These are phyloP conservation scores for Odontomachus brunneus DNA, from an alignment of 1,140 invertebrate species.

Conservation along the genomic window DNA sequence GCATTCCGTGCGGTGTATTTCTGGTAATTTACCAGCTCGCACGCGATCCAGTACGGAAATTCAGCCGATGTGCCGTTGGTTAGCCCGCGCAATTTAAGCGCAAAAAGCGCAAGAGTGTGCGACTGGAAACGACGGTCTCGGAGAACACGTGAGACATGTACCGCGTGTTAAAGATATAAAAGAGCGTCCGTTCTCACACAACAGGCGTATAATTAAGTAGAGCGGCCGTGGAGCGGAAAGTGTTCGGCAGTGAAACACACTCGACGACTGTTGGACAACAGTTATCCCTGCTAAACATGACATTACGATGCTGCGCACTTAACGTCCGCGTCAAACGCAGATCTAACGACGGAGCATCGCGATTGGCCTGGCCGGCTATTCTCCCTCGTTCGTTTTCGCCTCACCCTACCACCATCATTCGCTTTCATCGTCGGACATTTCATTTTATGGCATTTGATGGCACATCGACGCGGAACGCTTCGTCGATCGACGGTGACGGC, in stretches of 20 bases:
- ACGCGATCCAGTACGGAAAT: too few relatives aligned
- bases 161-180: too few relatives aligned
- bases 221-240: background rate
- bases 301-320: constrained; percentile 43
- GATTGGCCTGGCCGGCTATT: constrained; percentile 48
- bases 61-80: too few relatives aligned
- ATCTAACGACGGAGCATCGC: constrained; percentile 41
- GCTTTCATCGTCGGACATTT: constrained; percentile 60
- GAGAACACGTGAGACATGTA: too few relatives aligned
- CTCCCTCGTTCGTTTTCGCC: constrained; percentile 53
- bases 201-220: background rate
- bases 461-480: constrained; percentile 55
- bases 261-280: constrained; percentile 24
- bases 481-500: constrained; percentile 54
- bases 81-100: too few relatives aligned
- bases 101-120: too few relatives aligned
- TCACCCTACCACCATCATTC: constrained; percentile 50
- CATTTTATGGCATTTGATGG: constrained; percentile 62
- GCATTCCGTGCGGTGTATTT: too few relatives aligned
- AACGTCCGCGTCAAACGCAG: constrained; percentile 50
- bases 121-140: too few relatives aligned
- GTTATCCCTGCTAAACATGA: constrained; percentile 35
- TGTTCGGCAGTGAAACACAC: background rate
- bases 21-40: too few relatives aligned
- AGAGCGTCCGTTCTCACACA: background rate